Percentiles rank a stretch among this genome's conserved stretches.
These are phyloP conservation scores for Drosophila basisetae DNA, from an alignment of 2,888 invertebrate species.

Conservation along the genomic window DNA sequence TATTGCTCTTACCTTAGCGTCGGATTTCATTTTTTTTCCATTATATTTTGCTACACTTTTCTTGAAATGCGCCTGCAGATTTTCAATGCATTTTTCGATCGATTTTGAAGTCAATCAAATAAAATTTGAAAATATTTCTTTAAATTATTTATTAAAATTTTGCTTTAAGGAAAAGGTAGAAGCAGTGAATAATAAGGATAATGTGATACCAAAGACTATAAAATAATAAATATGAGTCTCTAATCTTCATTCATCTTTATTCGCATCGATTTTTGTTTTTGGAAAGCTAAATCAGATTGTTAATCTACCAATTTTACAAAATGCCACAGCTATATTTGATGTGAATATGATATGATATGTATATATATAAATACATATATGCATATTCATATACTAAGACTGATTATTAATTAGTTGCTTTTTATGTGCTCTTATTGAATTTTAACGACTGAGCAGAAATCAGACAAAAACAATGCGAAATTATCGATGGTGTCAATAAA, in stretches of 20 bases:
- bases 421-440: neutral
- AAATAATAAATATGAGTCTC: too few relatives aligned
- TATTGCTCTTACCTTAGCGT: neutral
- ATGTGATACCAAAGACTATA: too few relatives aligned
- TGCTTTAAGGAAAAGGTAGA: neutral
- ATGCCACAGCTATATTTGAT: neutral
- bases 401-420: neutral
- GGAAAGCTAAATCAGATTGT: too few relatives aligned
- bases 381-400: neutral
- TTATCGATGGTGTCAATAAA: constrained; percentile 73
- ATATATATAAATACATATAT: neutral
- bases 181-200: neutral
- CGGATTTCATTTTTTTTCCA: neutral
- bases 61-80: neutral
- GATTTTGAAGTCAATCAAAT: neutral
- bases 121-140: neutral
- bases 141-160: neutral
- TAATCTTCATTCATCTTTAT: neutral
- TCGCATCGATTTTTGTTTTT: too few relatives aligned
- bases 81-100: neutral
- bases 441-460: constrained; percentile 6
- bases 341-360: neutral
- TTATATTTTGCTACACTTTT: neutral
- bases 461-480: constrained; percentile 31
- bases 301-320: neutral